Percentiles rank a stretch among this genome's conserved stretches.
Conservation (phyloP, 2,113 vertebrate genomes). For the Syngnathus floridae region DNA sequence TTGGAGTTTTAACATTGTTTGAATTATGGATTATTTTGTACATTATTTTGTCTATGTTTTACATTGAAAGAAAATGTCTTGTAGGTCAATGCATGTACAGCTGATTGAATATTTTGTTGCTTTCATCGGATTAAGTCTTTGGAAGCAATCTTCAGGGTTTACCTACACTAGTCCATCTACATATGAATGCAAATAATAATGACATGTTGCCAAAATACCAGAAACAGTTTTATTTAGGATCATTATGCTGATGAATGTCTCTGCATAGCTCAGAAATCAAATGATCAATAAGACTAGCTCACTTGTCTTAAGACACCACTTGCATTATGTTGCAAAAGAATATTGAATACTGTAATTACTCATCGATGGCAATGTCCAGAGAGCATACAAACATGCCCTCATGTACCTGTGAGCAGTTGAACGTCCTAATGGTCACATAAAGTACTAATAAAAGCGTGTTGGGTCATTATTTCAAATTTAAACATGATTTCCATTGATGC, state of each 20-base stretch:
- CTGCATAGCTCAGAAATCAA: background rate
- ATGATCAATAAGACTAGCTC: background rate
- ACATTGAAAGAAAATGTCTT: slow-evolving; percentile 30
- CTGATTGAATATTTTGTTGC: slow-evolving; percentile 46
- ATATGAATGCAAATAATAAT: no score
- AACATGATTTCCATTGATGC: no score
- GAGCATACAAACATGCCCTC: background rate
- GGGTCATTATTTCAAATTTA: no score
- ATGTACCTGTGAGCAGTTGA: background rate
- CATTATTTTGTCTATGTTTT: background rate
- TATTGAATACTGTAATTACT: background rate
- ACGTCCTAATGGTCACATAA: no score
- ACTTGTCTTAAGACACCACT: background rate
- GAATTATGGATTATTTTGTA: slow-evolving; percentile 27
- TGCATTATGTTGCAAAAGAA: background rate
- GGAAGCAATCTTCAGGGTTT: background rate
- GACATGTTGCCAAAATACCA: background rate
- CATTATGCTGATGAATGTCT: background rate
- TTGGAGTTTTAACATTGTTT: slow-evolving; percentile 17
- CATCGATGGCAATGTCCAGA: background rate
- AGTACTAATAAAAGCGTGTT: no score
- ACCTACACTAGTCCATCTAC: background rate
- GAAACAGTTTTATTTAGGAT: background rate
- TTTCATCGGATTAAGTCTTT: slow-evolving; percentile 13
- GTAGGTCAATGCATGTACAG: slow-evolving; percentile 53